Percentiles rank a stretch among this genome's conserved stretches.
These are phyloP conservation scores for Epizoanthus scotinus DNA, from an alignment of 92 coral and sea anemone genomes.

Conservation along the genomic window DNA sequence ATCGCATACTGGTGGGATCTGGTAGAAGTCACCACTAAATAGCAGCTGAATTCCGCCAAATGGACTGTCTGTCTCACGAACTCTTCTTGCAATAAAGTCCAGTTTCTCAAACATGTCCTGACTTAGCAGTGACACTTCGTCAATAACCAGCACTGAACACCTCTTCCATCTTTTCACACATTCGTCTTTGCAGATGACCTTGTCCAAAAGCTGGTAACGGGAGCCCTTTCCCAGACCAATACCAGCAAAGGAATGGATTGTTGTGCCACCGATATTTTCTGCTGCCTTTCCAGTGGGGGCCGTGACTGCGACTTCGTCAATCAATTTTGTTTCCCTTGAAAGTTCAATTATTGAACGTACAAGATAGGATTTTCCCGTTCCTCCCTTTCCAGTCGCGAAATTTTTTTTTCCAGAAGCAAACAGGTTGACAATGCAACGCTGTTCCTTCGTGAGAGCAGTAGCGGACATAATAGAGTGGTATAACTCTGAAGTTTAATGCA, in stretches of 20 bases:
- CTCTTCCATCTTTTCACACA: slow-evolving; percentile 40
- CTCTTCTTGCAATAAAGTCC: slow-evolving; percentile 35
- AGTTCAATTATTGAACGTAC: not conserved
- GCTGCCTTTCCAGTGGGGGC: slow-evolving; percentile 37
- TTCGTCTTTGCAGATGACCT: not conserved
- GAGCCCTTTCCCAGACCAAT: slow-evolving; percentile 23
- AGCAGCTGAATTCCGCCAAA: slow-evolving; percentile 58
- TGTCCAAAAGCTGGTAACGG: slow-evolving; percentile 12
- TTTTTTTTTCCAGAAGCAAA: not conserved
- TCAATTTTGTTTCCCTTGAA: not conserved
- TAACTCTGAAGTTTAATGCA: too few species aligned
- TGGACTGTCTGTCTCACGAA: slow-evolving; percentile 15
- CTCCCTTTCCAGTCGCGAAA: not conserved
- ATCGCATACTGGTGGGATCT: slow-evolving; percentile 42
- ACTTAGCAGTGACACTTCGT: slow-evolving; percentile 56
- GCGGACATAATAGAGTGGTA: not conserved
- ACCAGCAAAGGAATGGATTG: slow-evolving; percentile 30
- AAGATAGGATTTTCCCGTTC: not conserved
- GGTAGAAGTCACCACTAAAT: slow-evolving; percentile 48
- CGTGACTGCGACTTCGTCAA: not conserved
- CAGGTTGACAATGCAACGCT: not conserved
- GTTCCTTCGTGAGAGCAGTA: not conserved
- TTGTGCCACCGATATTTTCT: slow-evolving; percentile 14
- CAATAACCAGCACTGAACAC: slow-evolving; percentile 35
- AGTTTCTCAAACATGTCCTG: slow-evolving; percentile 50